Percentiles rank a stretch among this genome's conserved stretches.
Evolutionary conservation across 2,797 vertebrate species (phyloP).

Genomic region (Remorina albescens): DNA sequence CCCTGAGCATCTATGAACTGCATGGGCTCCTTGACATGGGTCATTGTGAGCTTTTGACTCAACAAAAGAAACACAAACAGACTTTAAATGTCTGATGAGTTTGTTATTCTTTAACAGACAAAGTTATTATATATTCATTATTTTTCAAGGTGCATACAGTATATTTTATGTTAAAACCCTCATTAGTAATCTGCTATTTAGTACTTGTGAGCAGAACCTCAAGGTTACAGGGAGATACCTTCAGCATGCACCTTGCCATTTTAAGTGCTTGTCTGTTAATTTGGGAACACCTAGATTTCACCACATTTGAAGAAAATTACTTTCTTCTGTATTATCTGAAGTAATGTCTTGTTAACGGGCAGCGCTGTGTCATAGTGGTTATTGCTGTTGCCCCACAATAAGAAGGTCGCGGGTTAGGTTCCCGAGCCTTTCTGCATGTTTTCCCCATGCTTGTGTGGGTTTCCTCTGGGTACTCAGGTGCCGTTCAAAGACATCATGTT

Average conservation of each 20-base stretch:
- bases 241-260: constrained; percentile 24
- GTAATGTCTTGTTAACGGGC: too few species aligned
- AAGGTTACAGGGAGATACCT: constrained; percentile 19
- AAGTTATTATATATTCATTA: too few species aligned
- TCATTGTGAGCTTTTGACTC: constrained; percentile 14
- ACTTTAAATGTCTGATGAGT: neutral
- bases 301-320: too few species aligned
- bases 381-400: too few species aligned
- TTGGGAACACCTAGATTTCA: constrained; percentile 3
- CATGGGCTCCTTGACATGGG: constrained; percentile 4
- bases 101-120: neutral
- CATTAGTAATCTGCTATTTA: neutral
- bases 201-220: constrained; percentile 7
- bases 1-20: neutral
- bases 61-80: neutral
- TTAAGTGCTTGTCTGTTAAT: neutral
- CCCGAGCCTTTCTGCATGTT: too few species aligned
- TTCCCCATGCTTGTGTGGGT: too few species aligned
- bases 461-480: too few species aligned
- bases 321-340: constrained; percentile 20
- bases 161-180: neutral
- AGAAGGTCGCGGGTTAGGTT: too few species aligned
- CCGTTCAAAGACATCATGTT: too few species aligned
- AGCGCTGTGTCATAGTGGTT: too few species aligned
- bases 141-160: neutral